Conservation (phyloP, 2,888 invertebrate genomes). For the Metallyticus violacea region DNA sequence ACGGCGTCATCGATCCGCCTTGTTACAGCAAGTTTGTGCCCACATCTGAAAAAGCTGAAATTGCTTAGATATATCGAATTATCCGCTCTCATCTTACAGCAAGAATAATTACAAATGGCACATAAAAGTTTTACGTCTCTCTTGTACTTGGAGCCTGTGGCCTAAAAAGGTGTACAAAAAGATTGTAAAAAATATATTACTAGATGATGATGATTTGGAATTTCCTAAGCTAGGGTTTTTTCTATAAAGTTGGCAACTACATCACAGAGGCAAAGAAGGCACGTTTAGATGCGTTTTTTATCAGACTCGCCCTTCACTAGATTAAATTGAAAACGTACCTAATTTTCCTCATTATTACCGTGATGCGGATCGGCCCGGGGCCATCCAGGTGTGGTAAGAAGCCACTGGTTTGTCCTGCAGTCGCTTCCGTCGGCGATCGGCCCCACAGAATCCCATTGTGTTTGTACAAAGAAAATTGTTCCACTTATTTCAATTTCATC, state of each 20-base stretch:
- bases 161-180: too few relatives aligned
- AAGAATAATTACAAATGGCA: too few relatives aligned
- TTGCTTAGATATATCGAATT: too few relatives aligned
- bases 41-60: too few relatives aligned
- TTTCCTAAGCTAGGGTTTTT: not conserved
- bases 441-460: not conserved
- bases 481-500: conserved; percentile 10
- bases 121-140: too few relatives aligned
- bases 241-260: not conserved
- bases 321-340: not conserved
- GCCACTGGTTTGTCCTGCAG: too few relatives aligned
- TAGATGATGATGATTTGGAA: not conserved
- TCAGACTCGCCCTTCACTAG: not conserved
- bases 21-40: too few relatives aligned
- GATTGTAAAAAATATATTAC: not conserved
- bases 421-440: not conserved
- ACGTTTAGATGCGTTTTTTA: not conserved
- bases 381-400: not conserved
- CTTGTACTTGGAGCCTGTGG: too few relatives aligned
- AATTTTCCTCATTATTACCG: not conserved
- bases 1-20: too few relatives aligned
- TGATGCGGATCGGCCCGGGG: not conserved
- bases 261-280: too few relatives aligned
- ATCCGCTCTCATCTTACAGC: too few relatives aligned
- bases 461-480: conserved; percentile 13